Percentiles rank a stretch among this genome's conserved stretches.
Conservation (phyloP, 2,888 invertebrate genomes). For the Abrostola triplasia region DNA sequence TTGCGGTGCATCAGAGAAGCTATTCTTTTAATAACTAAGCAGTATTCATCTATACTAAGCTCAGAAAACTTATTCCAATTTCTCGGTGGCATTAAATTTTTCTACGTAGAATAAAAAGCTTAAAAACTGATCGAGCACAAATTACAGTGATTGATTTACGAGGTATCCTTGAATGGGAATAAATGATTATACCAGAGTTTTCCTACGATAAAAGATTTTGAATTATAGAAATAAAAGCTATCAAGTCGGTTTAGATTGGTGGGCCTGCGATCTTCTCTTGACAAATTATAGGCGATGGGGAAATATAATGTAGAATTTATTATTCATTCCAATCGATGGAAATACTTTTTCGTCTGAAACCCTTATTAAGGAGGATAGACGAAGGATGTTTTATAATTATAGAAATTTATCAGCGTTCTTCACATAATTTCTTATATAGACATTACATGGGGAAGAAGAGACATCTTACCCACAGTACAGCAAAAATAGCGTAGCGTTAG, state of each 20-base stretch:
- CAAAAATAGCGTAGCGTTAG: no score
- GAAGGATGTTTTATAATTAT: no score
- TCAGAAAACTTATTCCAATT: slow-evolving; percentile 5
- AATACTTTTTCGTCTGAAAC: background rate
- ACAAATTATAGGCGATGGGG: slow-evolving; percentile 28
- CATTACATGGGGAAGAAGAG: no score
- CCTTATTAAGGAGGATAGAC: no score
- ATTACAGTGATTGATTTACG: slow-evolving; percentile 52
- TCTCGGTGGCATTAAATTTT: slow-evolving; percentile 19
- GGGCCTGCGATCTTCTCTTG: slow-evolving; percentile 21
- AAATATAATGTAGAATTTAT: slow-evolving; percentile 8
- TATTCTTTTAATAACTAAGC: no score
- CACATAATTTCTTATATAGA: no score
- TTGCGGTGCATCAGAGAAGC: no score
- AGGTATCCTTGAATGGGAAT: slow-evolving; percentile 38
- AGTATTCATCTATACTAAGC: background rate
- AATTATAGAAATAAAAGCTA: slow-evolving; percentile 45
- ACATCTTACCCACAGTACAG: no score
- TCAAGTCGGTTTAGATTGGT: slow-evolving; percentile 39
- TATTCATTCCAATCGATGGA: slow-evolving; percentile 3
- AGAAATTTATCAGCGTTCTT: no score
- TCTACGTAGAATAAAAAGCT: slow-evolving; percentile 19
- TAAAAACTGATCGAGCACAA: slow-evolving; percentile 39
- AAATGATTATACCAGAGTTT: slow-evolving; percentile 47
- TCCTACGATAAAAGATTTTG: slow-evolving; percentile 51